Conservation (phyloP, 2,888 invertebrate species). For the Pandemis heparana region DNA sequence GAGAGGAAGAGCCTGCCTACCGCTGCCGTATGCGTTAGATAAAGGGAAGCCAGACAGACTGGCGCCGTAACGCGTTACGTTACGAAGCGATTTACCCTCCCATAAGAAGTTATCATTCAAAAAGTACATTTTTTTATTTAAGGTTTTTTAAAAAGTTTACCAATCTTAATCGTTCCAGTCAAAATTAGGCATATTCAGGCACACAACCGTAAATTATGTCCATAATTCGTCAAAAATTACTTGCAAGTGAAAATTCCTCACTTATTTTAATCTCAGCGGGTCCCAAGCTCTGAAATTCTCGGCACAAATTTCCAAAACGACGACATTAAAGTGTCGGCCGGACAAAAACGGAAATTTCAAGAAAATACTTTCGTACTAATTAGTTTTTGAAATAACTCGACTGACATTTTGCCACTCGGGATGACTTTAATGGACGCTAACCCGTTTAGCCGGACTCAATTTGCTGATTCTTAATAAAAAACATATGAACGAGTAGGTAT, state of each 20-base stretch:
- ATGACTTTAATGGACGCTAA: not conserved
- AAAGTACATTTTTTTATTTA: no score
- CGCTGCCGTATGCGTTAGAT: no score
- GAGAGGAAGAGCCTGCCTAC: no score
- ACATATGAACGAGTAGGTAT: no score
- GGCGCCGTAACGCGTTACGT: no score
- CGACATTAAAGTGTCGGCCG: constrained; percentile 4
- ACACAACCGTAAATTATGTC: not conserved
- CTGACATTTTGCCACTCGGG: constrained; percentile 17
- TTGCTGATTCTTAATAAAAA: no score
- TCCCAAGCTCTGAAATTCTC: not conserved
- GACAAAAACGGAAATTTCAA: constrained; percentile 17
- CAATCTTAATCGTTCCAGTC: not conserved
- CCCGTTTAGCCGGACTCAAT: not conserved
- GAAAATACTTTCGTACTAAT: constrained; percentile 26
- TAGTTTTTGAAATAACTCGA: constrained; percentile 28
- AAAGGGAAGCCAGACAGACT: no score
- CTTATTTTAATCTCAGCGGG: constrained; percentile 9
- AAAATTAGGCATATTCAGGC: not conserved
- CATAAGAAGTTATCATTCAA: no score
- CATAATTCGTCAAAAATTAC: not conserved
- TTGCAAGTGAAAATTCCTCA: not conserved
- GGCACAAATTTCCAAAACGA: constrained; percentile 13
- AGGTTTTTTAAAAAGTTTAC: not conserved
- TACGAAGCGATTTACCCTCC: no score